Percentiles rank a stretch among this genome's conserved stretches.
Conservation (phyloP, 2,888 invertebrate genomes). For the Drosophila quinaria region DNA sequence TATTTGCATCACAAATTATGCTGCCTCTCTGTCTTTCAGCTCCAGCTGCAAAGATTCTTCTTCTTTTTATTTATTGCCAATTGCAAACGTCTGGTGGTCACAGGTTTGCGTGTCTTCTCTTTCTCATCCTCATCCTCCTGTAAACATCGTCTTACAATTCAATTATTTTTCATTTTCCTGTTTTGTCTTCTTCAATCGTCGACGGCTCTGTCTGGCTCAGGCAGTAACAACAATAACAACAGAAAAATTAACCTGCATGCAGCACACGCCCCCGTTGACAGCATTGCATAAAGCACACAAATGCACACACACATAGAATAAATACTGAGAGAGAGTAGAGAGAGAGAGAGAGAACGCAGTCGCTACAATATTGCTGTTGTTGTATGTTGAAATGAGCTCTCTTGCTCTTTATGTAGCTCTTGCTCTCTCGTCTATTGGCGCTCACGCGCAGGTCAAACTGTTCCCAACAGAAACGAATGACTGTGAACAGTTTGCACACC, state of each 20-base stretch:
- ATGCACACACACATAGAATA: constrained; percentile 26
- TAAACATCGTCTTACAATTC: constrained; percentile 74
- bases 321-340: constrained; percentile 5
- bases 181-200: constrained; percentile 76
- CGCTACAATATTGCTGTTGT: constrained; percentile 49
- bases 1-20: constrained; percentile 78
- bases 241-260: constrained; percentile 75
- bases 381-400: constrained; percentile 65
- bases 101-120: constrained; percentile 36
- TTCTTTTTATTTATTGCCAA: constrained; percentile 77
- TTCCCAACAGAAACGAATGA: constrained; percentile 49
- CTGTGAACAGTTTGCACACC: constrained; percentile 62
- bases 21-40: constrained; percentile 41
- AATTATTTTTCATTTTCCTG: constrained; percentile 82
- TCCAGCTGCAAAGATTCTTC: constrained; percentile 64
- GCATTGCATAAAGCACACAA: constrained; percentile 73
- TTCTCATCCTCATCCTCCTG: constrained; percentile 13
- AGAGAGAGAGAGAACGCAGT: constrained; percentile 27
- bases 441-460: constrained; percentile 63
- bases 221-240: constrained; percentile 44
- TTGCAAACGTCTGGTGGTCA: constrained; percentile 70
- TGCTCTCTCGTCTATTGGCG: constrained; percentile 29
- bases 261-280: constrained; percentile 53
- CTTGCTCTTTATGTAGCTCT: constrained; percentile 34
- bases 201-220: constrained; percentile 54